Evolutionary conservation across 2,888 invertebrate species (phyloP), one percentile per base, ranked within the genome.

Genomic region (Cylloceria caligata): DNA sequence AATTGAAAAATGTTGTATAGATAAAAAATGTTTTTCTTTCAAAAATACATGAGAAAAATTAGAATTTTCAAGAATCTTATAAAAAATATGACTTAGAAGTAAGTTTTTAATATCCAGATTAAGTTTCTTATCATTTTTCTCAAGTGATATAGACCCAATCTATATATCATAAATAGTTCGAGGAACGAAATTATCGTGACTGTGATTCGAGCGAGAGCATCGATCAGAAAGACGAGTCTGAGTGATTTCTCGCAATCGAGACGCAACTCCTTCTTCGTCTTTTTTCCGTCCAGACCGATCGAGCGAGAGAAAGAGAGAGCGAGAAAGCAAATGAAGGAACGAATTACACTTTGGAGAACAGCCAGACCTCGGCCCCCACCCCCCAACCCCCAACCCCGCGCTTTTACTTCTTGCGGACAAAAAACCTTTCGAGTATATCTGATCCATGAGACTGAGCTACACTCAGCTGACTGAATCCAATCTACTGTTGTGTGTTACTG

Each of bases 261-360:
- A 30, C 16, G 47, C 65, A 34, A 68, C 30, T 49, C 7, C 34
- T 36, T 71, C 71, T 27, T 57, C 42, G 7, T 72, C 57, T 42
- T 57, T 21, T 45, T 55, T 9, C n/a, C 39, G 30, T 2, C 47
- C 34, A 1, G 11, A n/a, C 16, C 42, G 57, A 57, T 19, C 3
- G 34, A 27, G 19, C 13, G 9, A 24, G 68, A 24, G 34, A 52
- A 52, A 11, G 34, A 27, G 19, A 19, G 9, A 24, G 68, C n/a
- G 34, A 52, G 68, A 2, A 6, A 69, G 9, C 21, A 27, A 57
- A 34, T n/a, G 34, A 30, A 42, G 9, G 45, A 45, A 45, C 72
- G 60, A 60, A 72, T 34, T 72, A 42, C 72, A 11, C 30, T 72
- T 72, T 72, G 27, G 45, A 45, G 72, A 72, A 72, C 27, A 47